Conservation (phyloP, 37 sponge, comb jelly and placozoan genomes). For the Hexactinellida sp. region DNA sequence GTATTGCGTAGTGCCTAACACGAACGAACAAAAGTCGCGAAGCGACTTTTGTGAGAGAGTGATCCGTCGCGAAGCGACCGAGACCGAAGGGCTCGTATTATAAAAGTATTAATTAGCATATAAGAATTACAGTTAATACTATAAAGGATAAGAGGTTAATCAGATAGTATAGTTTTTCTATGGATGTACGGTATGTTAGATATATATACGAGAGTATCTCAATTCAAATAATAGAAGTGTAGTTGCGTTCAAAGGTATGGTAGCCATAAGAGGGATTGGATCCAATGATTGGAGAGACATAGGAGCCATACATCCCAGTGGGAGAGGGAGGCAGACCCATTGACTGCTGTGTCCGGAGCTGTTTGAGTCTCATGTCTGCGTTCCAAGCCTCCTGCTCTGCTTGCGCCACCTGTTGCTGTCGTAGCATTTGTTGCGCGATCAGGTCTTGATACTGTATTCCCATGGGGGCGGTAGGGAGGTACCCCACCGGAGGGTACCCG, state of each 20-base stretch:
- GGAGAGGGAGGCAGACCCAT: neutral
- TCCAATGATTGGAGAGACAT: neutral
- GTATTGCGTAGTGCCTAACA: too few species aligned
- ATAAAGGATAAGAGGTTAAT: too few species aligned
- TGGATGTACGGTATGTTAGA: too few species aligned
- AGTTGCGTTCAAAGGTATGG: neutral
- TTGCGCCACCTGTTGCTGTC: neutral
- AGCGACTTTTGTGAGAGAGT: too few species aligned
- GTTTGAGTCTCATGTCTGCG: slow-evolving; percentile 8
- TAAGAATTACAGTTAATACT: too few species aligned
- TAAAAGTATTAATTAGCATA: too few species aligned
- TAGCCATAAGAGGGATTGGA: neutral
- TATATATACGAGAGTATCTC: too few species aligned
- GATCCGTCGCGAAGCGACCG: too few species aligned
- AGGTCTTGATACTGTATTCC: neutral
- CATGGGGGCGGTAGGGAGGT: neutral
- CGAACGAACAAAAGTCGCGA: too few species aligned
- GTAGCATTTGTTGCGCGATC: neutral
- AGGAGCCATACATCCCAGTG: neutral
- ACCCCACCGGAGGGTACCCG: neutral
- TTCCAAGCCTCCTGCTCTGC: slow-evolving; percentile 1
- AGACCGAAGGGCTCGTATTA: too few species aligned
- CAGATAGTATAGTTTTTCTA: too few species aligned
- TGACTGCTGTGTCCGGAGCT: neutral
- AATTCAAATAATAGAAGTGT: slow-evolving; percentile 6